Base-by-base conservation (phyloP, 2,888 invertebrate species). In the Drosophila differens region DNA sequence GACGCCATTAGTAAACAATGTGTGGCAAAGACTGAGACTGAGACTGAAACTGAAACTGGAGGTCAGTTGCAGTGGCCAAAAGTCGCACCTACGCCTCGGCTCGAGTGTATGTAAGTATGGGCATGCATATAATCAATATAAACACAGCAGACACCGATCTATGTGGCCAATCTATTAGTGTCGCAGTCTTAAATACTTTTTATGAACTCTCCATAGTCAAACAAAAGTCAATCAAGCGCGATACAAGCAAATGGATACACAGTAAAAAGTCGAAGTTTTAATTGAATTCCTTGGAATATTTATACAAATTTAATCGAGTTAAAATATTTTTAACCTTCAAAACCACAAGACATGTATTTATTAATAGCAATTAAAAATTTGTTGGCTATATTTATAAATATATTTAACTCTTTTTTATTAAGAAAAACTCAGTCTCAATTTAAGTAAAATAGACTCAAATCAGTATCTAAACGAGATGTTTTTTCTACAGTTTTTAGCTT, bases 141-240 rank as follows among this genome's bases (percentile, higher is more conserved):
- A 82, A 86, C 85, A 85, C 64, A 65, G 25, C 58, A 52, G 54
- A 33, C 28, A 58, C 59, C 54, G 62, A 51, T 70, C 65, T 86
- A 65, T 86, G 69, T 86, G 57, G 49, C 3, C 49, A 70, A 69
- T 33, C 63, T 22, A 86, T 90, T 86, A 86, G 75, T 73, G 64
- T 47, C 54, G 61, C 65, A 70, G 68, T 86, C 79, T 81, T 90
- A 86, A 86, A 86, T 76, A 74, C 70, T 55, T 86, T 90, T 86
- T 81, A 90, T 86, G 81, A 86, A 89, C 84, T 89, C 81, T 61
- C 44, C 79, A 75, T 69, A 76, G 70, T 54, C 70, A 86, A 90
- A 74, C 74, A 85, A 81, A 70, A 72, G 57, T 74, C 74, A 64
- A 81, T 53, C 74, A 68, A 70, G 71, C 70, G 63, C 30, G 41